phyloP scores from a whole-genome alignment of 2,888 invertebrate genomes.

The Plebejus melissa region DNA sequence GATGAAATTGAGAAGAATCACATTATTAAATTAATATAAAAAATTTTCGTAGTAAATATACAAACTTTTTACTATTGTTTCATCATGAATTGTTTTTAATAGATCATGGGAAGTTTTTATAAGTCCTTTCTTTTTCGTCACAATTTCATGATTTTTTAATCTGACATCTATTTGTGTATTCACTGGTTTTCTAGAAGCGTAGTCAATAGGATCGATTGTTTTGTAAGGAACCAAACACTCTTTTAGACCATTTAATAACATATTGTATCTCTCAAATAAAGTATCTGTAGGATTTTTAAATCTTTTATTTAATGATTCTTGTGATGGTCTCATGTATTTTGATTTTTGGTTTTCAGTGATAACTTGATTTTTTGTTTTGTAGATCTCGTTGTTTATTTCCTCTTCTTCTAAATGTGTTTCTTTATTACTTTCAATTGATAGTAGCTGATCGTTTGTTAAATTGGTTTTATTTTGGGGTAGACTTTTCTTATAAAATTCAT shows the following conservation, averaged over 20 bases:
- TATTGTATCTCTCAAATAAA: constrained; percentile 42
- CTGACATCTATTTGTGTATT: neutral
- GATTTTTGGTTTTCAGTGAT: neutral
- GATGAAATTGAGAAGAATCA: neutral
- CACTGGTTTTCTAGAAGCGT: neutral
- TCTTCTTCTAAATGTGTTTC: neutral
- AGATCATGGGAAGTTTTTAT: constrained; percentile 54
- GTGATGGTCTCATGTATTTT: constrained; percentile 24
- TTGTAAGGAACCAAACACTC: constrained; percentile 1
- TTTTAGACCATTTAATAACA: constrained; percentile 28
- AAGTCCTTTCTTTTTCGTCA: constrained; percentile 32
- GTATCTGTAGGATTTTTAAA: constrained; percentile 41
- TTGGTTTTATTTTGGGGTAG: neutral
- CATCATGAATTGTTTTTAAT: constrained; percentile 46
- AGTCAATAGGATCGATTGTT: neutral
- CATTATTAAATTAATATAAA: neutral
- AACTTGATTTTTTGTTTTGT: constrained; percentile 30
- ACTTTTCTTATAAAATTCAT: neutral
- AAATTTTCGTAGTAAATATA: neutral
- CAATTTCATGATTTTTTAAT: neutral
- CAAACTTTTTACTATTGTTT: constrained; percentile 6
- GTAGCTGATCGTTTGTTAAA: neutral
- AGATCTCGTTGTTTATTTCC: neutral
- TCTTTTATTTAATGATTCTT: constrained; percentile 37
- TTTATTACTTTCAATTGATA: neutral